These are phyloP conservation scores for Sinocyclocheilus anshuiensis DNA, from an alignment of 2,113 vertebrate genomes.

Conservation along the genomic window DNA sequence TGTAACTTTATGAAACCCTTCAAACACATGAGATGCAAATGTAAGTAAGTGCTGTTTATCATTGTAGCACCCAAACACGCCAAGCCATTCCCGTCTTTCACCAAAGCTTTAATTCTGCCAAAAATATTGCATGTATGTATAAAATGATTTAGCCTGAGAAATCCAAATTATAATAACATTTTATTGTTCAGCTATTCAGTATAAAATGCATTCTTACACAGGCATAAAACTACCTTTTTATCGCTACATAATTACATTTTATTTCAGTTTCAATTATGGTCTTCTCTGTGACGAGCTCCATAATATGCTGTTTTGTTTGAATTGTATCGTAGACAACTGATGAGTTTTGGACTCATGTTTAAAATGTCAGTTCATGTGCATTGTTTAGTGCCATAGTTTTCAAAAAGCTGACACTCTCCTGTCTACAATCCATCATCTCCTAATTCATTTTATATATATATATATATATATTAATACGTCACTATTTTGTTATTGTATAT, in stretches of 20 bases:
- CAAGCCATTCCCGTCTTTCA: neutral
- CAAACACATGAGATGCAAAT: neutral
- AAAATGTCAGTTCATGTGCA: neutral
- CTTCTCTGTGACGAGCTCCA: neutral
- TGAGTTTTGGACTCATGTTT: neutral
- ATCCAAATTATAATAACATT: neutral
- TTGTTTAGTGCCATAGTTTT: neutral
- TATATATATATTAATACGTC: neutral
- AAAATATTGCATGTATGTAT: neutral
- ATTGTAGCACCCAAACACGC: neutral
- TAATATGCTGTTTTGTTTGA: neutral
- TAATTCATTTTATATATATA: neutral
- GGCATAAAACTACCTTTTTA: conserved; percentile 2
- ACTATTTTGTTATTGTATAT: neutral
- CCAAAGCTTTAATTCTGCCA: neutral
- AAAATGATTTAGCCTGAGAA: neutral
- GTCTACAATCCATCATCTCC: neutral
- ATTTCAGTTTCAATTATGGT: neutral
- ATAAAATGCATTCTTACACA: neutral
- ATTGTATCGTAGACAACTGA: neutral
- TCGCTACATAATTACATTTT: neutral
- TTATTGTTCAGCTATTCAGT: neutral
- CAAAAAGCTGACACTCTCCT: neutral
- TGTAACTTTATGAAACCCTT: neutral
- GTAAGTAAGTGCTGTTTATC: neutral